Evolutionary conservation across 2,797 vertebrate genomes (phyloP), one percentile per base, ranked within the genome.

Genomic region (Melopsittacus undulatus): DNA sequence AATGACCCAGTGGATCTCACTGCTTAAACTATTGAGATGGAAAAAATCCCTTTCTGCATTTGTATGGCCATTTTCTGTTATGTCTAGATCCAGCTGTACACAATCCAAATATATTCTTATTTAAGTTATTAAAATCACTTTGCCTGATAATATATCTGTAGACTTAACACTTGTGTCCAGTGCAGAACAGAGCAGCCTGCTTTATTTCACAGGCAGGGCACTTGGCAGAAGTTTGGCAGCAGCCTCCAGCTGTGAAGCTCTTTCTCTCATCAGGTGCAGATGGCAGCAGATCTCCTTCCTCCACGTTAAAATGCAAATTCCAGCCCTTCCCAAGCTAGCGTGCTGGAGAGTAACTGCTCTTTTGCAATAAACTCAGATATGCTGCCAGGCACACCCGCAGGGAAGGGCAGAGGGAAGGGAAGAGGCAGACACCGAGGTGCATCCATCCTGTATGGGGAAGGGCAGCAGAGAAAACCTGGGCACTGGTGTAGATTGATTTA

Each of bases 271-370:
- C 88, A 87, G 92, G 95, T 92, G 90, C 94, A 96, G 92, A 94
- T 96, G 95, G 95, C 96, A 96, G 91, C 90, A 95, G 49, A 94
- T 92, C 91, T 91, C 92, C 91, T 96, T 94, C 83, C 88, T 89
- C 83, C 2, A 0, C 78, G 54, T 63, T 81, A 45, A 64, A 94
- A 94, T 86, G 94, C 64, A 92, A 91, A 90, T 84, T 34, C 70
- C 87, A 83, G 67, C 45, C 86, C 74, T 90, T 92, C 62, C 80
- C 91, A 80, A 77, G 63, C 62, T 76, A 69, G 62, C 3, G 4
- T 0, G 0, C 70, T 45, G 63, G 29, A 80, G 79, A 92, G 54
- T 48, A 85, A 73, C 73, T 2, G 4, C 63, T 80, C 76, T 67
- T 68, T 72, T 13, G 2, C 34, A 80, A 76, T 20, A 54, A 38